phyloP scores from a whole-genome alignment of 2,888 invertebrate genomes.

The Melolontha melolontha region DNA sequence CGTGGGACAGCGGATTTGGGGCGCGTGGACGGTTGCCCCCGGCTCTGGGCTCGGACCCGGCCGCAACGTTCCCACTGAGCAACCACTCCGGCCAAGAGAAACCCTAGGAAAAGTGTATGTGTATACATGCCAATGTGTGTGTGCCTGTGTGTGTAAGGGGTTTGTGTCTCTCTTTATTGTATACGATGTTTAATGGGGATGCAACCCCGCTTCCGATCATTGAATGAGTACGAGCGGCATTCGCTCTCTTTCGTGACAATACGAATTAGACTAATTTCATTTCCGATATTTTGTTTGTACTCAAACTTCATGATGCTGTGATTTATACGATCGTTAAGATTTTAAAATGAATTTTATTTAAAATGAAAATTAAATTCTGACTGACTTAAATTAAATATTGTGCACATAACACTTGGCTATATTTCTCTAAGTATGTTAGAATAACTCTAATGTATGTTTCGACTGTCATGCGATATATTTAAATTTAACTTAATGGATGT shows the following conservation, averaged over 20 bases:
- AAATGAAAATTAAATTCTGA: too few species aligned
- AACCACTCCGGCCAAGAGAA: slow-evolving; percentile 61
- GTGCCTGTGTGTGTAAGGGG: slow-evolving; percentile 16
- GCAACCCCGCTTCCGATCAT: slow-evolving; percentile 43
- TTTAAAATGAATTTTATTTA: too few species aligned
- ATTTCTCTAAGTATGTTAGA: too few species aligned
- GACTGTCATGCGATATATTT: too few species aligned
- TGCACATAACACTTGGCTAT: too few species aligned
- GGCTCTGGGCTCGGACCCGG: slow-evolving; percentile 49
- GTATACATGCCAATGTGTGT: slow-evolving; percentile 3
- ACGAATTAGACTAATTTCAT: slow-evolving; percentile 43
- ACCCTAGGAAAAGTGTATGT: slow-evolving; percentile 33
- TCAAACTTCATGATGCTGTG: neutral
- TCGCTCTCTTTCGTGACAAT: slow-evolving; percentile 37
- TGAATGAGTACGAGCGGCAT: slow-evolving; percentile 29
- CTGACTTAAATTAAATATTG: too few species aligned
- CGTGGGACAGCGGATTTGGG: slow-evolving; percentile 52
- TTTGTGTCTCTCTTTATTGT: slow-evolving; percentile 27
- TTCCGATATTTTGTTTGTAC: slow-evolving; percentile 36
- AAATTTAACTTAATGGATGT: too few species aligned
- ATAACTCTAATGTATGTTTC: too few species aligned
- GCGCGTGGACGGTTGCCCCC: slow-evolving; percentile 52
- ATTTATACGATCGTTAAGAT: neutral
- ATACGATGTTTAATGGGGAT: slow-evolving; percentile 36
- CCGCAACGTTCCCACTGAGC: slow-evolving; percentile 64